These are phyloP conservation scores for Apolygus lucorum DNA, from an alignment of 1,140 invertebrate genomes.

Conservation along the genomic window DNA sequence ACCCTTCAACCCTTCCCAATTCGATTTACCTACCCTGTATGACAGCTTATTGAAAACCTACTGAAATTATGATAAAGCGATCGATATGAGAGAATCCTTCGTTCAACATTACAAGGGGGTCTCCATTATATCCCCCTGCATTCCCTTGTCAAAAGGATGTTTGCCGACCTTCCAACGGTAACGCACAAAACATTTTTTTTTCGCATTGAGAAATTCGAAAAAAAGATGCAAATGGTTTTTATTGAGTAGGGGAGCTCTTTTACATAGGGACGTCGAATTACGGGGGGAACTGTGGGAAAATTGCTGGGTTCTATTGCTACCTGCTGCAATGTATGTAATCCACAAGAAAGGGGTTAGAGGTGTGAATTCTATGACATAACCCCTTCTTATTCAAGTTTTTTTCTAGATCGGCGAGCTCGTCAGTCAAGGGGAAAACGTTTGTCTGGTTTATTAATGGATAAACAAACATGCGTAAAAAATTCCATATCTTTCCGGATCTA, in stretches of 20 bases:
- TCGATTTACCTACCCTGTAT: too few species aligned
- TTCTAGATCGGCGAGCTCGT: neutral
- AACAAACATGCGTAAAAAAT: neutral
- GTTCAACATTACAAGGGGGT: neutral
- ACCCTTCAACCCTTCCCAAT: too few species aligned
- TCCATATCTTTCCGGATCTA: neutral
- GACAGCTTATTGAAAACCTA: too few species aligned
- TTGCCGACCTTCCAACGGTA: conserved; percentile 14
- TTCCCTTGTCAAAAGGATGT: conserved; percentile 10
- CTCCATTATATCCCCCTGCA: neutral
- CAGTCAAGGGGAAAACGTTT: neutral
- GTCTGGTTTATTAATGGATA: neutral
- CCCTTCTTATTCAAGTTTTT: neutral
- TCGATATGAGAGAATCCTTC: too few species aligned
- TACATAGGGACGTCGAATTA: neutral
- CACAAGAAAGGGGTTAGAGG: neutral
- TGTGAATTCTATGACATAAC: conserved; percentile 9
- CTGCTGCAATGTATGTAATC: neutral
- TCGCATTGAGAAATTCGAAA: neutral
- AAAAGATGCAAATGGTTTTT: conserved; percentile 1
- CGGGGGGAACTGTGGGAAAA: conserved; percentile 1
- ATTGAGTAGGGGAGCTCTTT: neutral
- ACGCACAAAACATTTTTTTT: neutral
- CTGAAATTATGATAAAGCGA: too few species aligned
- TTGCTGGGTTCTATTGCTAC: neutral